Evolutionary conservation across 1,140 invertebrate genomes (phyloP).

Genomic region (Chlorops oryzae): DNA sequence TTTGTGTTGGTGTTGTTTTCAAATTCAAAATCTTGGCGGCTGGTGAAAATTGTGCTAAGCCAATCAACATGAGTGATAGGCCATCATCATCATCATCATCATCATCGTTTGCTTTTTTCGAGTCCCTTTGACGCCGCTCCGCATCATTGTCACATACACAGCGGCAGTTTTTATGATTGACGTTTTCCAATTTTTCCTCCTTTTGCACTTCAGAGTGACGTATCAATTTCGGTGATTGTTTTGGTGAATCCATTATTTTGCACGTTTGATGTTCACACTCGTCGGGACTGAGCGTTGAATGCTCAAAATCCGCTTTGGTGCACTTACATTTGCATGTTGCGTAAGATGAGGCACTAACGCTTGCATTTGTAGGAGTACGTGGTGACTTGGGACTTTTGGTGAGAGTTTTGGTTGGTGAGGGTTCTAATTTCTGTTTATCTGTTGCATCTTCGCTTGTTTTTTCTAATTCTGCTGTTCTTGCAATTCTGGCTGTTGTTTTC

Average conservation of each 20-base stretch:
- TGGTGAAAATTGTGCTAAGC: slow-evolving; percentile 58
- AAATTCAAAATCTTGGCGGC: slow-evolving; percentile 58
- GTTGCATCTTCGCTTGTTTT: slow-evolving; percentile 3
- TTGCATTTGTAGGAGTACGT: slow-evolving; percentile 19
- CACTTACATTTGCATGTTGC: slow-evolving; percentile 37
- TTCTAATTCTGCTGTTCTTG: slow-evolving; percentile 20
- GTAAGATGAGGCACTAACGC: slow-evolving; percentile 8
- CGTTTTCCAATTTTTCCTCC: slow-evolving; percentile 3
- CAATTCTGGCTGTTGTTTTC: slow-evolving; percentile 10
- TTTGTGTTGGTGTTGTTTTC: slow-evolving; percentile 48
- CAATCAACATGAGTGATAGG: slow-evolving; percentile 59
- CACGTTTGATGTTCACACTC: slow-evolving; percentile 43
- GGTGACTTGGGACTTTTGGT: slow-evolving; percentile 32
- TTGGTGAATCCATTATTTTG: slow-evolving; percentile 40
- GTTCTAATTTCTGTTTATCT: no score
- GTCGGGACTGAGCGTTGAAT: slow-evolving; percentile 32
- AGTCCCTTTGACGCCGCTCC: neutral
- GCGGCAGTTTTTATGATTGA: slow-evolving; percentile 12
- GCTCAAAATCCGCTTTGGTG: slow-evolving; percentile 35
- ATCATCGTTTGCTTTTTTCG: neutral
- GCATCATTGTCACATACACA: slow-evolving; percentile 15
- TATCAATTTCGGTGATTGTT: slow-evolving; percentile 21
- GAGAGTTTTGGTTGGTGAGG: slow-evolving; percentile 8
- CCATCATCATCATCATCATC: slow-evolving; percentile 50
- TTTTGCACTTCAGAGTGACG: slow-evolving; percentile 1